Conservation (phyloP, 2,797 vertebrate genomes). For the Loris lydekkerianus region DNA sequence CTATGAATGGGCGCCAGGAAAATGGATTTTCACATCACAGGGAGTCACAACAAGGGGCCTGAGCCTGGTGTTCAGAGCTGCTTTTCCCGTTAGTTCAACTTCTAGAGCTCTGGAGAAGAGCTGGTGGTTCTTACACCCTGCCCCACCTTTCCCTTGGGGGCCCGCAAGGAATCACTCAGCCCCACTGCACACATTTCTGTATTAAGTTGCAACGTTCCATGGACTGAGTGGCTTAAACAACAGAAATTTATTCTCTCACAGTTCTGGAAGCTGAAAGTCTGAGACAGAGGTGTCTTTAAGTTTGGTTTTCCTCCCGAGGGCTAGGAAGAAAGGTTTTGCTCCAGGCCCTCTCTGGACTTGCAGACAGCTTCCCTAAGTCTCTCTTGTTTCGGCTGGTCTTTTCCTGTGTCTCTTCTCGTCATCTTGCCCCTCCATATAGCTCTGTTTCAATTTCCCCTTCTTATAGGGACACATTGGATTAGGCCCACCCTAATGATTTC, state of each 20-base stretch:
- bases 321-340: not conserved
- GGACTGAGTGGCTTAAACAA: not conserved
- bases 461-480: not conserved
- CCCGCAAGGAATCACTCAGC: not conserved
- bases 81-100: not conserved
- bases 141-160: not conserved
- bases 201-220: not conserved
- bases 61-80: not conserved
- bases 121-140: no score
- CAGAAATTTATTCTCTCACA: not conserved
- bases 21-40: not conserved
- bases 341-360: not conserved
- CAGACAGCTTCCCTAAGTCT: no score
- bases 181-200: rapidly evolving
- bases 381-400: not conserved
- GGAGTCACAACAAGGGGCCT: not conserved
- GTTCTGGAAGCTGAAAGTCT: not conserved
- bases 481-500: not conserved
- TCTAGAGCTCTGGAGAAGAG: not conserved
- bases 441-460: not conserved
- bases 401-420: not conserved
- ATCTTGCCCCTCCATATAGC: not conserved
- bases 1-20: not conserved
- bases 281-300: no score
- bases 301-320: not conserved